Conservation (phyloP, 2,888 invertebrate genomes). For the Calephelis perditalis region DNA sequence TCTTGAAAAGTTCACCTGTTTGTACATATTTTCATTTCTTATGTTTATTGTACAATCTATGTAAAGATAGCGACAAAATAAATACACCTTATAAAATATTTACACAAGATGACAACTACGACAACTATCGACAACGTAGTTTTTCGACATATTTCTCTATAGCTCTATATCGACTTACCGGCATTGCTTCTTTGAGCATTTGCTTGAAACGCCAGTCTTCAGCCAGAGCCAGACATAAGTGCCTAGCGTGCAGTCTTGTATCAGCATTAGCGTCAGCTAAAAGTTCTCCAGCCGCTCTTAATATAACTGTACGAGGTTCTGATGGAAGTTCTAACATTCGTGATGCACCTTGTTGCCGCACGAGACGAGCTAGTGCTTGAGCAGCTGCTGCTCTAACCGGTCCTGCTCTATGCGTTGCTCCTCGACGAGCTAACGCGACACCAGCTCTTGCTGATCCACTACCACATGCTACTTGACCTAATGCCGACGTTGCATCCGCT, state of each 20-base stretch:
- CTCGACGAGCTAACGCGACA: slow-evolving; percentile 81
- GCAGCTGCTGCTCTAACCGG: slow-evolving; percentile 91
- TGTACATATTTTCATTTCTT: too few relatives aligned
- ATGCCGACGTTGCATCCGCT: slow-evolving; percentile 90
- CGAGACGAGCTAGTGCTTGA: slow-evolving; percentile 84
- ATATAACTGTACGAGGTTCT: slow-evolving; percentile 88
- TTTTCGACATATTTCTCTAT: slow-evolving; percentile 88
- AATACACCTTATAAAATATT: background rate
- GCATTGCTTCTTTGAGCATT: slow-evolving; percentile 87
- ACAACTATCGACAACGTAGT: slow-evolving; percentile 53
- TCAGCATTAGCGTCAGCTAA: slow-evolving; percentile 92
- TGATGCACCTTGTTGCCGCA: slow-evolving; percentile 85
- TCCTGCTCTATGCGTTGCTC: slow-evolving; percentile 90
- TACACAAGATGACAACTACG: background rate
- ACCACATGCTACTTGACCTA: slow-evolving; percentile 89
- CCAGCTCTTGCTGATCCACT: slow-evolving; percentile 83
- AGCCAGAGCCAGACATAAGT: slow-evolving; percentile 84
- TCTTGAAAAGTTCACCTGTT: too few relatives aligned
- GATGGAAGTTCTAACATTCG: slow-evolving; percentile 83
- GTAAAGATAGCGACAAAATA: too few relatives aligned
- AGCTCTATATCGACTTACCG: slow-evolving; percentile 86
- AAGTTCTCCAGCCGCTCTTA: slow-evolving; percentile 89
- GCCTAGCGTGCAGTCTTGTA: slow-evolving; percentile 88
- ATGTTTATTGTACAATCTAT: too few relatives aligned
- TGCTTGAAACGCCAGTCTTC: slow-evolving; percentile 86